Percentiles rank a stretch among this genome's conserved stretches.
phyloP scores from a whole-genome alignment of 2,888 invertebrate genomes.

The Spodoptera littoralis region DNA sequence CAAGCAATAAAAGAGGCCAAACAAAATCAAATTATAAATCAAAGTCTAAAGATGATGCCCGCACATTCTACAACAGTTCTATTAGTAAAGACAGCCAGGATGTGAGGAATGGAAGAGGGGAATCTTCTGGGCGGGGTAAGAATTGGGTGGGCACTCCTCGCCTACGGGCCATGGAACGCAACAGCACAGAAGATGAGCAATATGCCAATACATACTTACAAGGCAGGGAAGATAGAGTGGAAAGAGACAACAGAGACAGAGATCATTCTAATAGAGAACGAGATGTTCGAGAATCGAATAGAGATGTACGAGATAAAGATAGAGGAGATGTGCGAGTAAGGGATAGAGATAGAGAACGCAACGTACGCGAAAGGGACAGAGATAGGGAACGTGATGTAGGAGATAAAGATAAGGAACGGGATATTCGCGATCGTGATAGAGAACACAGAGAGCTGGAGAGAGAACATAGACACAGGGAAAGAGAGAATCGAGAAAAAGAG shows the following conservation, averaged over 20 bases:
- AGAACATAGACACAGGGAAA: conserved; percentile 1
- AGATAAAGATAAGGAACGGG: conserved; percentile 23
- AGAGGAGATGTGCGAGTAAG: conserved; percentile 33
- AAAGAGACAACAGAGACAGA: conserved; percentile 53
- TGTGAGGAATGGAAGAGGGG: conserved; percentile 74
- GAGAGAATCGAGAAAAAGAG: conserved; percentile 62
- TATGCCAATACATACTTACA: conserved; percentile 78
- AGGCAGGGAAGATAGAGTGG: conserved; percentile 68
- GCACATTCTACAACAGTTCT: conserved; percentile 82
- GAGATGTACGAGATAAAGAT: conserved; percentile 15
- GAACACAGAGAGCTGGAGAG: conserved; percentile 13
- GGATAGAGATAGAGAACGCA: conserved; percentile 54
- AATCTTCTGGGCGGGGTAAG: conserved; percentile 67
- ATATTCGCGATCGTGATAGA: conserved; percentile 27
- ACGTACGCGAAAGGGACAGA: conserved; percentile 61
- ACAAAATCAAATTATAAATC: conserved; percentile 71
- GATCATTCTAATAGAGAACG: conserved; percentile 23
- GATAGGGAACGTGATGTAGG: conserved; percentile 43
- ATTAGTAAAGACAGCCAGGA: conserved; percentile 78
- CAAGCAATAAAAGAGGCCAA: conserved; percentile 71
- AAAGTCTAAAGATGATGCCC: conserved; percentile 78
- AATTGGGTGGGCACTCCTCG: conserved; percentile 80
- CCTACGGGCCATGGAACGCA: conserved; percentile 70
- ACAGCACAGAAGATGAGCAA: conserved; percentile 79
- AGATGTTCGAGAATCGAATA: conserved; percentile 21